A percentile compares a stretch with the other conserved stretches of the same genome.
phyloP scores from a whole-genome alignment of 2,888 invertebrate species.

The Coelogynopora nodosa region DNA sequence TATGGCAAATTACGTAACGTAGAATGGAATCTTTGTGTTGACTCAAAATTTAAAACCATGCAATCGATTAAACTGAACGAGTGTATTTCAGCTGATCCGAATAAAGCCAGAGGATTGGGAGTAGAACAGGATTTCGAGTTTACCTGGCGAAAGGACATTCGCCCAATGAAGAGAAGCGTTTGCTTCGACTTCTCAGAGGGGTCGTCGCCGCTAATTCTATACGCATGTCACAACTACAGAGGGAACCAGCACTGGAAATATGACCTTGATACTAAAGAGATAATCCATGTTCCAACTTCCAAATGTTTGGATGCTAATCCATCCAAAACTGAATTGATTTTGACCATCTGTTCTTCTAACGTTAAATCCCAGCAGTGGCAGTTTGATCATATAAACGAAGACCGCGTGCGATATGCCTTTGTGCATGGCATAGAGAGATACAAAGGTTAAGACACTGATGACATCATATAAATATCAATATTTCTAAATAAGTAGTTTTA shows the following conservation, averaged over 20 bases:
- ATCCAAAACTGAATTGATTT: neutral
- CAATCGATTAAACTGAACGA: neutral
- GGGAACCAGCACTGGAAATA: slow-evolving; percentile 84
- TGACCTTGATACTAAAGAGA: slow-evolving; percentile 2
- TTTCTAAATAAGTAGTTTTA: too few species aligned
- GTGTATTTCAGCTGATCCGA: neutral
- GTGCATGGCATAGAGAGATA: too few species aligned
- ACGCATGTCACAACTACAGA: slow-evolving; percentile 80
- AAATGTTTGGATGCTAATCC: neutral
- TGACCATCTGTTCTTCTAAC: neutral
- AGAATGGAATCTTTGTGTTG: neutral
- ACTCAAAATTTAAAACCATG: neutral
- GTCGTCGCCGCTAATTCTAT: slow-evolving; percentile 71
- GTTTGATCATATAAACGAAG: neutral
- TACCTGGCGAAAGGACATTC: slow-evolving; percentile 75
- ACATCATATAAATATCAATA: too few species aligned
- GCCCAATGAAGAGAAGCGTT: slow-evolving; percentile 61
- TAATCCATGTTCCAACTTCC: neutral
- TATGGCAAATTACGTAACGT: slow-evolving; percentile 69
- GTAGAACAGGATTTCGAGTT: slow-evolving; percentile 54
- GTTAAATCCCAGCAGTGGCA: neutral
- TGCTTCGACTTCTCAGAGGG: neutral
- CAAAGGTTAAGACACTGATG: too few species aligned
- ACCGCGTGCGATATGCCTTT: too few species aligned
- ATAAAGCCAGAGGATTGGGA: too few species aligned